A percentile compares a stretch with the other conserved stretches of the same genome.
phyloP scores from a whole-genome alignment of 2,888 invertebrate species.

The Ferrisia virgata region DNA sequence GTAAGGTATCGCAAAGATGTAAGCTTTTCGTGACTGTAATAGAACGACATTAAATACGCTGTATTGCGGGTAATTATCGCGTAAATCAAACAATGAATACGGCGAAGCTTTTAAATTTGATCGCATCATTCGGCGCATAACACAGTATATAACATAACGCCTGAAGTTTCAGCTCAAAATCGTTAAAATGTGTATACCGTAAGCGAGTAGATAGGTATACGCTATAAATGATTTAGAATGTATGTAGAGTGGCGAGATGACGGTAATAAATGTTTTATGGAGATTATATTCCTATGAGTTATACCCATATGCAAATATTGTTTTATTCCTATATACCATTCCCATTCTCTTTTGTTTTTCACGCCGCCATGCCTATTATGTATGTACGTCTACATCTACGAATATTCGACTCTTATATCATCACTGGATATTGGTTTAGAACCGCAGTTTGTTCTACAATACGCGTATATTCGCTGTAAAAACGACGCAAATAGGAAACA shows the following conservation, averaged over 20 bases:
- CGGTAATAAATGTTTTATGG: background rate
- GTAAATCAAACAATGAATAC: background rate
- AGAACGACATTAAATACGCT: background rate
- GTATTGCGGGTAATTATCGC: background rate
- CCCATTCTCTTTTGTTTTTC: background rate
- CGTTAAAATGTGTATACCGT: background rate
- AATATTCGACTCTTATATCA: too few species aligned
- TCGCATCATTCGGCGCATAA: background rate
- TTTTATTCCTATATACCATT: background rate
- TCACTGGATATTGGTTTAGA: too few species aligned
- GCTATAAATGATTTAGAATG: background rate
- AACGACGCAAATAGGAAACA: too few species aligned
- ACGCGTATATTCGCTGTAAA: too few species aligned
- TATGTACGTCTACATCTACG: too few species aligned
- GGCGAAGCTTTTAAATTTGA: background rate
- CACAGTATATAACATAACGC: background rate
- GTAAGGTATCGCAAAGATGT: too few species aligned
- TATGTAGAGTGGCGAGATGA: background rate
- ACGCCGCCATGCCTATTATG: too few species aligned
- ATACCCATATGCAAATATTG: background rate
- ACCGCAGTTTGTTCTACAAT: too few species aligned
- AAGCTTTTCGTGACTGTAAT: background rate
- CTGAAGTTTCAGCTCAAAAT: background rate
- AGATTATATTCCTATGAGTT: background rate
- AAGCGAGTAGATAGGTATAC: background rate